phyloP scores from a whole-genome alignment of 2,888 invertebrate genomes.

The Cephalotes varians region DNA sequence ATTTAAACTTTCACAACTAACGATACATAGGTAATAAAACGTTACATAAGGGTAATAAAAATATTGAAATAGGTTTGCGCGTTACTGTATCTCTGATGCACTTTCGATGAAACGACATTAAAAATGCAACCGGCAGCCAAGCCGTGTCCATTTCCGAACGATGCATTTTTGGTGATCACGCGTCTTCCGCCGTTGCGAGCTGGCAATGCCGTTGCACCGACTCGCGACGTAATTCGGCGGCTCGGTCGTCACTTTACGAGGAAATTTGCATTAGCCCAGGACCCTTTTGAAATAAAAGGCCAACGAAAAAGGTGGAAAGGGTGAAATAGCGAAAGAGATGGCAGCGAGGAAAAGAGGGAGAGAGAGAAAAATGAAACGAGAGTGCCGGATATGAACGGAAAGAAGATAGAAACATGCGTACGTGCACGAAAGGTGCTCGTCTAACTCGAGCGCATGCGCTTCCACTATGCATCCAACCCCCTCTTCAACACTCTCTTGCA shows the following conservation, averaged over 20 bases:
- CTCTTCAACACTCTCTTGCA: slow-evolving; percentile 23
- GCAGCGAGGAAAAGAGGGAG: slow-evolving; percentile 16
- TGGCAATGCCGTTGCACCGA: slow-evolving; percentile 43
- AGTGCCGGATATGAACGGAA: slow-evolving; percentile 42
- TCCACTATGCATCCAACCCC: slow-evolving; percentile 50
- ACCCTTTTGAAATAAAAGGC: slow-evolving; percentile 78
- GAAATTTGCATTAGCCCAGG: slow-evolving; percentile 76
- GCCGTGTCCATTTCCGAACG: slow-evolving; percentile 63
- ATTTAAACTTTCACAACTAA: not conserved
- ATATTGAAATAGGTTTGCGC: slow-evolving; percentile 37
- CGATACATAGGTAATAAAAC: too few species aligned
- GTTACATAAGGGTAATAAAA: not conserved
- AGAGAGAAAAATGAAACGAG: slow-evolving; percentile 35
- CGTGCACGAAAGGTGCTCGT: slow-evolving; percentile 58
- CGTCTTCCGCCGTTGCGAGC: slow-evolving; percentile 49
- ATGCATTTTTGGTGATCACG: slow-evolving; percentile 35
- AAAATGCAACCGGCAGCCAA: slow-evolving; percentile 52
- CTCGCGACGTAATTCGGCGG: slow-evolving; percentile 69
- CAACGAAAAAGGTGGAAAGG: slow-evolving; percentile 67
- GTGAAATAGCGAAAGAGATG: slow-evolving; percentile 61
- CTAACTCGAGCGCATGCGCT: slow-evolving; percentile 67
- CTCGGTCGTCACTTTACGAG: slow-evolving; percentile 73
- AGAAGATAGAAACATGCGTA: slow-evolving; percentile 43
- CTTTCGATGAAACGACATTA: slow-evolving; percentile 47
- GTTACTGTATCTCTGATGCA: slow-evolving; percentile 27